phyloP scores from a whole-genome alignment of 2,888 invertebrate genomes.

The Acanthosepion lycidas region DNA sequence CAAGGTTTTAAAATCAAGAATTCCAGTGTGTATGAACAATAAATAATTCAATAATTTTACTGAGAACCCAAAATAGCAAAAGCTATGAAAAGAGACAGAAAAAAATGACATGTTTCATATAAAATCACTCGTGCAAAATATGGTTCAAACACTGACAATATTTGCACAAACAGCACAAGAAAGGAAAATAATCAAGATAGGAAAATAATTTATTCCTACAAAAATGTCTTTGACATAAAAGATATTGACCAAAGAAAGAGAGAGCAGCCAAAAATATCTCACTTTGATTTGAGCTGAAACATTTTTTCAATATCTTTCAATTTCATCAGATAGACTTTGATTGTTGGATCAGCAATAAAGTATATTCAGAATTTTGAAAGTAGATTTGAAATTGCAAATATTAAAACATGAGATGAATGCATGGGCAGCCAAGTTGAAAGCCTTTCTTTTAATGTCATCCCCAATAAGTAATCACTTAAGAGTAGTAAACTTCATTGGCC shows the following conservation, averaged over 20 bases:
- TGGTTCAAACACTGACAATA: neutral
- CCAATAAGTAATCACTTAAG: no score
- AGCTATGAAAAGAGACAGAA: neutral
- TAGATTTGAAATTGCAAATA: neutral
- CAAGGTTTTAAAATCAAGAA: neutral
- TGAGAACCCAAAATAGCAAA: neutral
- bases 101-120: neutral
- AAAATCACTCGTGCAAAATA: neutral
- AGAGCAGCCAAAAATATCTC: no score
- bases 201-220: no score
- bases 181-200: neutral
- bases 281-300: neutral
- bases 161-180: neutral
- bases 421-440: neutral
- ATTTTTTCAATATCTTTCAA: neutral
- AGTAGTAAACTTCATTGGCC: no score
- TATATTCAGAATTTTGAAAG: neutral
- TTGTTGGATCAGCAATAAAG: neutral
- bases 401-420: neutral
- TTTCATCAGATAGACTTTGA: neutral
- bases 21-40: neutral
- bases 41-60: neutral
- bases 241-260: no score
- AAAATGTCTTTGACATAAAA: no score
- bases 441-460: neutral